These are phyloP conservation scores for Tetragnatha montana DNA, from an alignment of 2,888 invertebrate species.

Conservation along the genomic window DNA sequence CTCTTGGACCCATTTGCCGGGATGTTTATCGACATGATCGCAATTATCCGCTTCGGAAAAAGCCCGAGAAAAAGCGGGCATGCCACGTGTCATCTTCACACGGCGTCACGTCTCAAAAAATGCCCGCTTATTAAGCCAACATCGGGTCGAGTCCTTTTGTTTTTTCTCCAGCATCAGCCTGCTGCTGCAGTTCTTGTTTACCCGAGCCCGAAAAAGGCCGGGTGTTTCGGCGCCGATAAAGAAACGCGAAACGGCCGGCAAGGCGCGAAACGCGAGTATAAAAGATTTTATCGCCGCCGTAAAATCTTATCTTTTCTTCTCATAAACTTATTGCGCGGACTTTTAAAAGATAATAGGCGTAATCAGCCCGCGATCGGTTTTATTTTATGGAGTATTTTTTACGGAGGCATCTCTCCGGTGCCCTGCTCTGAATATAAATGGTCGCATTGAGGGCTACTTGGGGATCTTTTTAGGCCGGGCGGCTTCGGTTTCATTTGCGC, in stretches of 20 bases:
- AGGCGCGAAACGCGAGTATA: constrained; percentile 27
- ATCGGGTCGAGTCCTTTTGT: not conserved
- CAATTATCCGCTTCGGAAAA: not conserved
- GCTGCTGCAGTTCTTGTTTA: constrained; percentile 30
- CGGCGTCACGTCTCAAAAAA: not conserved
- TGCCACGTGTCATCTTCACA: not conserved
- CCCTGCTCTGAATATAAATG: constrained; percentile 42
- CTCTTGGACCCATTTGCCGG: not conserved
- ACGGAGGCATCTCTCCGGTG: constrained; percentile 12
- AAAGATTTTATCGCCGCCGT: constrained; percentile 58
- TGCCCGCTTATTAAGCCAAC: not conserved
- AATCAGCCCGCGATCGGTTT: constrained; percentile 50
- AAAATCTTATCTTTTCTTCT: constrained; percentile 61
- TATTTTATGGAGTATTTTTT: constrained; percentile 51
- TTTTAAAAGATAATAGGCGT: constrained; percentile 51
- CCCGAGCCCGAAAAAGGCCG: constrained; percentile 36
- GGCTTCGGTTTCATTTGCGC: constrained; percentile 29
- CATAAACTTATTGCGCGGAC: constrained; percentile 51
- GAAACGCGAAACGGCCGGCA: constrained; percentile 41
- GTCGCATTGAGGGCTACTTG: constrained; percentile 19
- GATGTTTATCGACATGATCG: not conserved
- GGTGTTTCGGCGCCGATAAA: constrained; percentile 42
- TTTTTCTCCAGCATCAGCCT: constrained; percentile 6
- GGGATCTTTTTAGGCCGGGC: not conserved
- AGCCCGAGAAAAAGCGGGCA: not conserved